Evolutionary conservation across 2,888 invertebrate genomes (phyloP), one percentile per base, ranked within the genome.

Genomic region (Lottia gigantea): DNA sequence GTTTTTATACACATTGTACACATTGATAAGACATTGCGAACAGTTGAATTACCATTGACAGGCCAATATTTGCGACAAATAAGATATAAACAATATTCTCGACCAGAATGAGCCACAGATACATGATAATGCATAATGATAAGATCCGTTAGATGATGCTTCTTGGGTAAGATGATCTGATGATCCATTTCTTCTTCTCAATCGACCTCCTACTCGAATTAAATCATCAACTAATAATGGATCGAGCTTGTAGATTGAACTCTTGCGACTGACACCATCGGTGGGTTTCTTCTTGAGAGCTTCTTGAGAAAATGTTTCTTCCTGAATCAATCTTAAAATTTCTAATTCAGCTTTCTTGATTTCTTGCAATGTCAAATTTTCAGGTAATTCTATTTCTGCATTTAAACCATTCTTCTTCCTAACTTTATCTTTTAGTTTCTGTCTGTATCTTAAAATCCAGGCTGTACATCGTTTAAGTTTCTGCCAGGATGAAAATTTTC

Each of bases 91-190:
- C 49, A 49, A 49, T 49, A 49, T 49, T 49, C 49, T 49, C 49
- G 16, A 49, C 49, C 49, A 49, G 49, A 49, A 49, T 49, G 49
- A 49, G 49, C 49, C 12, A 49, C 16, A 16, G 19, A n/a, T 14
- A n/a, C 16, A 49, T 49, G 49, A 49, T 49, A 49, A 49, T 49
- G 49, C 16, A 16, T 16, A 49, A 49, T 49, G 19, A 49, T 19
- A n/a, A 49, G 19, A n/a, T 49, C 49, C 6, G 49, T 49, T 19
- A 49, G 16, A 49, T 16, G 49, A 49, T 19, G 19, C 49, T 19
- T 49, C 23, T 69, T 46, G 23, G 64, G 63, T 46, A 69, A 15
- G 16, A 69, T 64, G 16, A 64, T 45, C 15, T 62, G 64, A 31
- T 23, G 23, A 16, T 15, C 45, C 26, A n/a, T 31, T 26, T 16